A percentile compares a stretch with the other conserved stretches of the same genome.
phyloP scores from a whole-genome alignment of 2,888 invertebrate genomes.

The Trichopria drosophilae region DNA sequence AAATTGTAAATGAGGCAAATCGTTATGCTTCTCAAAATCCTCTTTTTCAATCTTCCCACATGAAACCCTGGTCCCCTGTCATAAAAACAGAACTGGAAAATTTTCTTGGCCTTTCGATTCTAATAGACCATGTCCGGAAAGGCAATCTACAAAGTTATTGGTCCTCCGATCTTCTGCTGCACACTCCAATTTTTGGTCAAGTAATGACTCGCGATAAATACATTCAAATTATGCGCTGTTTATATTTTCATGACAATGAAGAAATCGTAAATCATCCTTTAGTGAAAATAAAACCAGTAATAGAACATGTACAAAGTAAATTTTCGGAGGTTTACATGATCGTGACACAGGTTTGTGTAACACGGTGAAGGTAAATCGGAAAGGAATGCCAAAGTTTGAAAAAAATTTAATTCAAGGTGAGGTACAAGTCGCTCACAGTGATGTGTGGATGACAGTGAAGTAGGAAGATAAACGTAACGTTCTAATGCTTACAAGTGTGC shows the following conservation, averaged over 20 bases:
- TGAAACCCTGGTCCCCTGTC: constrained; percentile 5
- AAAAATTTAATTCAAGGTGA: constrained; percentile 3
- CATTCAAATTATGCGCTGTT: neutral
- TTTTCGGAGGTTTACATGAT: constrained; percentile 12
- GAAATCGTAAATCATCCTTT: constrained; percentile 10
- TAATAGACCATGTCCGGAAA: constrained; percentile 3
- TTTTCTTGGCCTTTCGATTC: neutral
- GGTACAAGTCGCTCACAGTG: neutral
- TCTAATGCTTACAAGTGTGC: constrained; percentile 29
- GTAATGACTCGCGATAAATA: constrained; percentile 9
- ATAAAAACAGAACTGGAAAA: neutral
- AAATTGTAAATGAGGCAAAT: constrained; percentile 2
- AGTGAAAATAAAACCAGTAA: too few relatives aligned
- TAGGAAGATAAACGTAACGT: constrained; percentile 35
- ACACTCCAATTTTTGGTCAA: constrained; percentile 12
- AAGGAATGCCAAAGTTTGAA: constrained; percentile 5
- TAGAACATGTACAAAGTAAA: neutral
- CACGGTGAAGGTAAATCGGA: constrained; percentile 8
- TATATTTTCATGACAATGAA: constrained; percentile 9
- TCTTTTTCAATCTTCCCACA: too few relatives aligned
- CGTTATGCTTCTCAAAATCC: constrained; percentile 1
- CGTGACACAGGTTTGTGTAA: constrained; percentile 7
- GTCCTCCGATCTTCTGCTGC: constrained; percentile 6
- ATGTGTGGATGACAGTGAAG: constrained; percentile 24
- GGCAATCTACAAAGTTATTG: constrained; percentile 12